These are phyloP conservation scores for Chrysotoxum bicinctum DNA, from an alignment of 2,888 invertebrate species.

Conservation along the genomic window DNA sequence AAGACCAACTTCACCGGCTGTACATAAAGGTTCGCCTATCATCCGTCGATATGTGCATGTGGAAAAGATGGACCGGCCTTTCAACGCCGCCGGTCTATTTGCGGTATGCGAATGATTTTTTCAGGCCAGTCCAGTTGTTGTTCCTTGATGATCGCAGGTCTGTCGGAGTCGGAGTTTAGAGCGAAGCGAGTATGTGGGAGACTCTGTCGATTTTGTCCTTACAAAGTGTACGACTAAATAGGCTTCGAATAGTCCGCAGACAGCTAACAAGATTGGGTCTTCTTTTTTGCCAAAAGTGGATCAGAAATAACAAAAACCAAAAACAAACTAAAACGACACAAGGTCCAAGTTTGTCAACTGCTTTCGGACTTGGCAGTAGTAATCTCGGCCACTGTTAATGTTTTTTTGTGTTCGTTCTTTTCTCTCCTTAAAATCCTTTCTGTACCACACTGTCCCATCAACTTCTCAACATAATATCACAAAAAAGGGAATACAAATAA, in stretches of 20 bases:
- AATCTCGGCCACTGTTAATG: conserved; percentile 27
- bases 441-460: conserved; percentile 1
- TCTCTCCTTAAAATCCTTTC: conserved; percentile 23
- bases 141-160: neutral
- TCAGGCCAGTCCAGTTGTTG: conserved; percentile 19
- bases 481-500: conserved; percentile 22
- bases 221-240: conserved; percentile 63
- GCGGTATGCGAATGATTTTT: conserved; percentile 53
- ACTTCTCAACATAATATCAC: neutral
- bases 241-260: conserved; percentile 28
- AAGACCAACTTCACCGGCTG: neutral
- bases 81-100: conserved; percentile 36
- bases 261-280: conserved; percentile 10
- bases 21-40: conserved; percentile 23
- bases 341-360: conserved; percentile 31
- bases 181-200: conserved; percentile 54
- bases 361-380: neutral
- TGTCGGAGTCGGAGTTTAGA: neutral
- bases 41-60: neutral
- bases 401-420: neutral
- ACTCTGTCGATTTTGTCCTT: conserved; percentile 50
- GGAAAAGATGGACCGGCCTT: conserved; percentile 26
- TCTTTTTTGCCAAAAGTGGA: conserved; percentile 47
- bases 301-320: conserved; percentile 3
- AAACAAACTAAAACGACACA: neutral